phyloP scores from a whole-genome alignment of 2,797 vertebrate genomes.

The Peromyscus eremicus region DNA sequence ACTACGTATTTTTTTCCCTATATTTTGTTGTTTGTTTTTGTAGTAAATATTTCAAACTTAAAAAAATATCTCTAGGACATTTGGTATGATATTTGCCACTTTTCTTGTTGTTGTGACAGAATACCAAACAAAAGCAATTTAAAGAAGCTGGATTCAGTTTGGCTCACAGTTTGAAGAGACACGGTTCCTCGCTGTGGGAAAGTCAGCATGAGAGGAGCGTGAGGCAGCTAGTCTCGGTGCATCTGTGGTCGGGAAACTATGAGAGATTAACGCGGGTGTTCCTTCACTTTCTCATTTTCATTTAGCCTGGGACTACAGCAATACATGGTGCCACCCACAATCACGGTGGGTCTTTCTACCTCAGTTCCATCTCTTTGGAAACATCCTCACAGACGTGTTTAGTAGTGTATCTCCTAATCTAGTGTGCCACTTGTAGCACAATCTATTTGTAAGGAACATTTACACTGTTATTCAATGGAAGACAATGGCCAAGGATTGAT shows the following conservation, averaged over 20 bases:
- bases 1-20: not conserved
- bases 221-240: not conserved
- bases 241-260: too few relatives aligned
- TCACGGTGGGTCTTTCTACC: not conserved
- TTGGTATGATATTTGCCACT: not conserved
- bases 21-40: not conserved
- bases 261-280: too few relatives aligned
- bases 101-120: not conserved
- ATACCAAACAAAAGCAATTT: not conserved
- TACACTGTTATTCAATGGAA: not conserved
- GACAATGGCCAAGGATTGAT: not conserved
- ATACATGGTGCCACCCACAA: not conserved
- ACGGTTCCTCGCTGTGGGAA: not conserved
- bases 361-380: not conserved
- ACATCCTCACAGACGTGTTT: not conserved
- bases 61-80: not conserved
- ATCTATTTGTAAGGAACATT: conserved; percentile 34
- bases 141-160: not conserved
- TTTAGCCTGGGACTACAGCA: not conserved
- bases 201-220: not conserved
- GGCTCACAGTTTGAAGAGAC: not conserved
- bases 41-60: not conserved
- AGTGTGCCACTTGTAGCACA: not conserved
- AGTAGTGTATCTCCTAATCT: not conserved
- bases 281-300: not conserved